These are phyloP conservation scores for Morpho helenor DNA, from an alignment of 2,888 invertebrate genomes.

Conservation along the genomic window DNA sequence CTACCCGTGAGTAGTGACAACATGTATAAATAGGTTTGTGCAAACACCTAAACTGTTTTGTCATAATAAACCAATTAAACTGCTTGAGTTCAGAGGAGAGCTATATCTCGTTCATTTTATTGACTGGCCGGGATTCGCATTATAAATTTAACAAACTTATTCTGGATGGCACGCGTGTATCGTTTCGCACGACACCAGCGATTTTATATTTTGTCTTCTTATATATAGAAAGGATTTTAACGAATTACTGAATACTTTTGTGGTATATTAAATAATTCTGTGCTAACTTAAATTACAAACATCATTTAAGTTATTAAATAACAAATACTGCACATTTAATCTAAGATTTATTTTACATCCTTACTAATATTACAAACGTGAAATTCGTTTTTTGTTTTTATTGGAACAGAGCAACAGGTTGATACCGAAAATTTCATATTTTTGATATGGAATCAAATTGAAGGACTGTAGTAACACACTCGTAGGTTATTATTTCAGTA, in stretches of 20 bases:
- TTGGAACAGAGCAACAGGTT: too few species aligned
- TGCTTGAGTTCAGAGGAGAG: slow-evolving; percentile 40
- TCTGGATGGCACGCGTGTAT: slow-evolving; percentile 24
- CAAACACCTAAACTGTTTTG: slow-evolving; percentile 19
- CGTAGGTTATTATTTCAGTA: too few species aligned
- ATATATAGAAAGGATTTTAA: too few species aligned
- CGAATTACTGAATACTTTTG: not conserved
- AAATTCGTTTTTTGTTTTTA: too few species aligned
- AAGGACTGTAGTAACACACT: too few species aligned
- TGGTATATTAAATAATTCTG: not conserved
- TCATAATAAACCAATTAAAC: slow-evolving; percentile 55
- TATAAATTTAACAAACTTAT: slow-evolving; percentile 37
- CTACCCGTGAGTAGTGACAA: slow-evolving; percentile 47
- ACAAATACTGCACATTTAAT: too few species aligned
- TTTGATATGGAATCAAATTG: too few species aligned
- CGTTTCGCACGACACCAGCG: too few species aligned
- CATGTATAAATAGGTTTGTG: slow-evolving; percentile 14
- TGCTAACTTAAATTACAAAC: not conserved
- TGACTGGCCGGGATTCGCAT: slow-evolving; percentile 42
- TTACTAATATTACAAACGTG: too few species aligned
- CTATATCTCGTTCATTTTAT: slow-evolving; percentile 51
- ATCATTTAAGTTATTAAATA: not conserved
- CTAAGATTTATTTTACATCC: too few species aligned
- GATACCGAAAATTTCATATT: too few species aligned
- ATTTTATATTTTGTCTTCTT: too few species aligned